Conservation (phyloP, 2,888 invertebrate genomes). For the Odontocolon sp. region DNA sequence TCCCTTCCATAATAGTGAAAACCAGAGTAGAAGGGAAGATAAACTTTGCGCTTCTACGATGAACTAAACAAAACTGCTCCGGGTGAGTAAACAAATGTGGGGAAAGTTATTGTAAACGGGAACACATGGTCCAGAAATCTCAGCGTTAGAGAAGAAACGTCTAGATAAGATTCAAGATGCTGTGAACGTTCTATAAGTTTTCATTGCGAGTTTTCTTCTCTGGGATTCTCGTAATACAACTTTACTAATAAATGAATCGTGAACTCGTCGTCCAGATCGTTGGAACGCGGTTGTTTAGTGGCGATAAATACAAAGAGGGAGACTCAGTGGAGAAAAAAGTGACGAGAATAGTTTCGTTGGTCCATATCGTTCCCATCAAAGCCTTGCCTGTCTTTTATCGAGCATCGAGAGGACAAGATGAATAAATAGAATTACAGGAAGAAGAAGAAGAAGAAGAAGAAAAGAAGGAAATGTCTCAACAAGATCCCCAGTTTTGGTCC, state of each 20-base stretch:
- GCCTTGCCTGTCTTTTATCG: conserved; percentile 1
- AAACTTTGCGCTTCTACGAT: not conserved
- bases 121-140: conserved; percentile 10
- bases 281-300: conserved; percentile 28
- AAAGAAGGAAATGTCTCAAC: not conserved
- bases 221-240: conserved; percentile 8
- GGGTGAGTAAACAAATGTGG: conserved; percentile 2
- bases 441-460: not conserved
- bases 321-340: not conserved
- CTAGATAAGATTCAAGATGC: conserved; percentile 20
- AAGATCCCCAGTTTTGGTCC: not conserved
- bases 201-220: conserved; percentile 4
- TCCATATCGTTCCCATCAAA: not conserved
- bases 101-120: conserved; percentile 5
- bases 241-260: conserved; percentile 37
- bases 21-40: too few species aligned
- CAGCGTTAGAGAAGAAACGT: not conserved
- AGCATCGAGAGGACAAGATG: not conserved
- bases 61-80: conserved; percentile 2
- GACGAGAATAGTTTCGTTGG: conserved; percentile 38
- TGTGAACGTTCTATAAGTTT: not conserved
- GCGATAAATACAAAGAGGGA: conserved; percentile 21
- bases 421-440: not conserved
- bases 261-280: conserved; percentile 20
- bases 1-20: not conserved